Base-by-base conservation (phyloP, 2,113 vertebrate genomes). In the Garra rufa region DNA sequence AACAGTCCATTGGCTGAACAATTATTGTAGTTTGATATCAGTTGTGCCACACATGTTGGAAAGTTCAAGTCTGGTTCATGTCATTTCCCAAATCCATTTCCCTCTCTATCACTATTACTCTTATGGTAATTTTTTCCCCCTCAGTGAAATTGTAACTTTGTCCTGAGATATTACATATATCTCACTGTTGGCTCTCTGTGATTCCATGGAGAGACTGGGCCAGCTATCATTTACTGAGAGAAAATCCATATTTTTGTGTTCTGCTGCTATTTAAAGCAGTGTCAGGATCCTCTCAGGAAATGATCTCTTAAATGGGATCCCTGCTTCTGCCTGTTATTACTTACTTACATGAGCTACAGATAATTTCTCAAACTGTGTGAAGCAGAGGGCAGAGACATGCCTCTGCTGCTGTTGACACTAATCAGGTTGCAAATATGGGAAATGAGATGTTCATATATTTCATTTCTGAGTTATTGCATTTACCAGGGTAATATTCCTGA, bases 391-490 rank as follows among this genome's bases (percentile, higher is more conserved):
- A 85, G 85, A 57, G 44, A 76, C 74, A 74, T 84, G 85, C 74
- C 77, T 57, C 61, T 84, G 48, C 84, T 55, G 69, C 73, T 83
- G 73, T 86, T 87, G 86, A 88, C 87, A 86, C 84, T 86, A 86
- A 89, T 90, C 86, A 87, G 82, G 76, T 85, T 86, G 84, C 87
- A 88, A 86, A 89, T 87, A 85, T 70, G 83, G 83, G 52, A 84
- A 90, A 89, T 89, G 82, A 89, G 88, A 87, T 87, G 84, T 89
- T 85, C 81, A 87, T 89, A 81, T 83, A 88, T 90, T 89, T 90
- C 83, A 90, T 89, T 87, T 89, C 73, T 81, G 67, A 71, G 77
- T 89, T 88, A 89, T 88, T 88, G 87, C 87, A 89, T 90, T 89
- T 87, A 85, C 80, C 30, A 83, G 65, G 78, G 82, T 75, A 86